Base-by-base conservation (phyloP, 2,888 invertebrate species). In the Galeopsomyia nigrocyanea region DNA sequence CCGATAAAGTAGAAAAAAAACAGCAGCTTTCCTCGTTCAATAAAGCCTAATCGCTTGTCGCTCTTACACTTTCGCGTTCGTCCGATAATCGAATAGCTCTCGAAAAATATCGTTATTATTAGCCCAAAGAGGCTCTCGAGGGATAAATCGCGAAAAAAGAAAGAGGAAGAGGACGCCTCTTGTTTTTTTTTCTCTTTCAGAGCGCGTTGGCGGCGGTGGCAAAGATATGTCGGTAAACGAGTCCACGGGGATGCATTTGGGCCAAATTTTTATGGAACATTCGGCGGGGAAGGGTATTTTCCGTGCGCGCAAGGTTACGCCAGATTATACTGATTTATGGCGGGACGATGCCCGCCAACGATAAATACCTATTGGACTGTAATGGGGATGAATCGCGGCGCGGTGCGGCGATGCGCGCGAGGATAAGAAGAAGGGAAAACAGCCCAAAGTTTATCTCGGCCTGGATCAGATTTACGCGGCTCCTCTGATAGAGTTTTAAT, bases 41-140 rank as follows among this genome's bases (percentile, higher is more conserved):
- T 62, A 50, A 46, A 14, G 17, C 39, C 39, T 39, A 39, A 39
- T 10, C 5, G 49, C 5, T 5, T 26, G 26, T 26, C 5, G 26
- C 26, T 13, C 46, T 5, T 6, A 6, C 17, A 51, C 26, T 17
- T 51, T 51, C 21, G 19, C 47, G n/a, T n/a, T 14, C 16, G 16
- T 56, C n/a, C 22, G 47, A 65, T 47, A 65, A 55, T 46, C 55
- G 64, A 65, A 56, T 51, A 19, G 0, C 10, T 53, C 47, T 53
- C 47, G 46, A 55, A 65, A 65, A 49, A 65, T 56, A 56, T 56
- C 47, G 19, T 46, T 64, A 55, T 46, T n/a, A 46, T 39, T 39
- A 39, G 39, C 39, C 39, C 39, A 19, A 21, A 47, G 60, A 60
- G 19, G 7, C 39, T 39, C 39, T 39, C 39, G 13, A 39, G 10